These are phyloP conservation scores for Pachycephus smyrnensis DNA, from an alignment of 2,888 invertebrate species.

Conservation along the genomic window DNA sequence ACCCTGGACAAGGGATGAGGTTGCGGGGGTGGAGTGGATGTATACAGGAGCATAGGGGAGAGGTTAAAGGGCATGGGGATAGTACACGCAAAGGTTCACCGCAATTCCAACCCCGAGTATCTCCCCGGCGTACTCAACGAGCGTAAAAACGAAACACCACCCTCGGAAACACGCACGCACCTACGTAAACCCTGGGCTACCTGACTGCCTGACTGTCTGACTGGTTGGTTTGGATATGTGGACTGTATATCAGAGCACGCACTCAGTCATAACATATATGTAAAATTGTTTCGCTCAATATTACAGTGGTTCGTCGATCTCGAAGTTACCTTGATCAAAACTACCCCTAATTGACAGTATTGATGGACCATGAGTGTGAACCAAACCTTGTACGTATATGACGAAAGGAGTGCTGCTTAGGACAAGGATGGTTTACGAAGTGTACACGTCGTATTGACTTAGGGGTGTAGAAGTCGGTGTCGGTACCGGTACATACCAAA, in stretches of 20 bases:
- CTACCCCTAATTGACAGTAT: background rate
- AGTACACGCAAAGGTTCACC: slow-evolving; percentile 56
- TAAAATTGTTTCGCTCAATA: background rate
- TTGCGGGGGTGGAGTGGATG: background rate
- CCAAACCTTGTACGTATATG: background rate
- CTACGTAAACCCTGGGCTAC: background rate
- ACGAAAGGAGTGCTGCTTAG: background rate
- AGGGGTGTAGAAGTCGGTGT: background rate
- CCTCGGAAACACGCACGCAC: background rate
- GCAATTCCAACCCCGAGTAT: slow-evolving; percentile 64
- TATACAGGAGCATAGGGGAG: background rate
- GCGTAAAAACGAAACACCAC: slow-evolving; percentile 46
- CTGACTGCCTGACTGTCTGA: background rate
- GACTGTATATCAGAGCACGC: background rate
- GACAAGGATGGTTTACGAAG: background rate
- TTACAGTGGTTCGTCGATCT: background rate
- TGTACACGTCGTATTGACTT: background rate
- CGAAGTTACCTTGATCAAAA: background rate
- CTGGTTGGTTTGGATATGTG: background rate
- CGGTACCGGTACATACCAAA: background rate
- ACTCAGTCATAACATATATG: background rate
- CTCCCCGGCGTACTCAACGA: slow-evolving; percentile 44
- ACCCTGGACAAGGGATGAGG: background rate
- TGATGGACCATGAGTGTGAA: background rate
- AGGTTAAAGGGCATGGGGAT: slow-evolving; percentile 17